Percentiles rank a stretch among this genome's conserved stretches.
phyloP scores from a whole-genome alignment of 2,113 vertebrate genomes.

The Gymnocephalus cernua region DNA sequence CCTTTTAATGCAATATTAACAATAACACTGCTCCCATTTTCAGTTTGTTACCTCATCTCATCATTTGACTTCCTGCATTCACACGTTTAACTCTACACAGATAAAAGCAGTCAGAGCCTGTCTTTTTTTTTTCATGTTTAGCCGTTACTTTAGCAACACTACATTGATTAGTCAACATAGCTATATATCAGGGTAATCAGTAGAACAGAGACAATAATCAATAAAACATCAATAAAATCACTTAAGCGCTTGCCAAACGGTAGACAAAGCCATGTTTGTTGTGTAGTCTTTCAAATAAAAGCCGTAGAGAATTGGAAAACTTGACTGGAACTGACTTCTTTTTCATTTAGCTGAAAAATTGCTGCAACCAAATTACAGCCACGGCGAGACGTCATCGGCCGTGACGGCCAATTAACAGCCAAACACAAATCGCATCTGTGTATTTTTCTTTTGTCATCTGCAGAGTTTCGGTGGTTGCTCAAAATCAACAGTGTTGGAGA shows the following conservation, averaged over 20 bases:
- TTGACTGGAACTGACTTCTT: not conserved
- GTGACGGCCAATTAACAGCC: not conserved
- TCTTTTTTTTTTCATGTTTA: slow-evolving; percentile 4
- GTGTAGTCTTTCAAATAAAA: slow-evolving; percentile 62
- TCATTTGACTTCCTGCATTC: not conserved
- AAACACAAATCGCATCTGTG: too few species aligned
- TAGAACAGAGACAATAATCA: slow-evolving; percentile 3
- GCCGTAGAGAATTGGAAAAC: slow-evolving; percentile 14
- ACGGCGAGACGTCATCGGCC: not conserved
- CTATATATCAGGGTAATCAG: not conserved
- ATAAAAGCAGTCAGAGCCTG: not conserved
- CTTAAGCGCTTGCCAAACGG: slow-evolving; percentile 16
- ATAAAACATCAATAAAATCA: slow-evolving; percentile 12
- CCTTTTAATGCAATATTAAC: not conserved
- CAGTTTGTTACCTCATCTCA: not conserved
- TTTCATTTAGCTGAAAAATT: not conserved
- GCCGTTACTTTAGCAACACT: not conserved
- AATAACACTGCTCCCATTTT: not conserved
- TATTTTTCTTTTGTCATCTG: too few species aligned
- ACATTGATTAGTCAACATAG: slow-evolving; percentile 21
- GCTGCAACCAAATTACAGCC: too few species aligned
- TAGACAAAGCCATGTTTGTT: slow-evolving; percentile 25
- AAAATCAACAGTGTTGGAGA: too few species aligned
- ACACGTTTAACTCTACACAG: not conserved
- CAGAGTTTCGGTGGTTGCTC: too few species aligned